These are phyloP conservation scores for Ylistrum balloti DNA, from an alignment of 1,140 invertebrate genomes.

Conservation along the genomic window DNA sequence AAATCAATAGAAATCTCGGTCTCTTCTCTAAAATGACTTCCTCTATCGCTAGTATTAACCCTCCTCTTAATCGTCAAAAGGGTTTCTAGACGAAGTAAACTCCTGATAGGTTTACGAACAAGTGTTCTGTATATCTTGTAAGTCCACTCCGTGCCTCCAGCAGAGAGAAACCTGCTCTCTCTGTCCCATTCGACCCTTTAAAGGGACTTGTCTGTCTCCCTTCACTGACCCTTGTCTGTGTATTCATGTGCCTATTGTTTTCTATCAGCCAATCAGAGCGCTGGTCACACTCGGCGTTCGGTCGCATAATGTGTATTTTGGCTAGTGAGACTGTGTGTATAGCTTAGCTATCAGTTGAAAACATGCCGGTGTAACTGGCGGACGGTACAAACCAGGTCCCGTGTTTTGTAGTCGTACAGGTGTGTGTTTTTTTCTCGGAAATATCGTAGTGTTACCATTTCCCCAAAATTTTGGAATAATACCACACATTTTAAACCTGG, in stretches of 20 bases:
- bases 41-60: constrained; percentile 4
- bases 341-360: constrained; percentile 38
- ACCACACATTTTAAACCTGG: not conserved
- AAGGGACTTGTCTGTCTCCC: constrained; percentile 36
- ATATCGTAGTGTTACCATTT: not conserved
- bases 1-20: not conserved
- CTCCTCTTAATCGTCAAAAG: not conserved
- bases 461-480: not conserved
- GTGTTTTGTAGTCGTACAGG: constrained; percentile 33
- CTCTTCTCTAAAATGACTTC: not conserved
- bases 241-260: constrained; percentile 39
- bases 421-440: constrained; percentile 27
- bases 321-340: not conserved
- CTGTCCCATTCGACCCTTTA: not conserved
- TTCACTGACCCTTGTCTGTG: constrained; percentile 29
- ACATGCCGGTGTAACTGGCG: constrained; percentile 13
- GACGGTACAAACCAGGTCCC: not conserved
- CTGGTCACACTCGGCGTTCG: constrained; percentile 30
- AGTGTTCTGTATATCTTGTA: constrained; percentile 17
- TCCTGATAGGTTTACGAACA: constrained; percentile 7
- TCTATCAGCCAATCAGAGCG: not conserved
- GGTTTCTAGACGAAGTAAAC: not conserved
- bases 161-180: not conserved
- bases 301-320: constrained; percentile 38
- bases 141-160: constrained; percentile 11